Evolutionary conservation across 2,888 invertebrate genomes (phyloP).

Genomic region (Megaustenia siamemsis): DNA sequence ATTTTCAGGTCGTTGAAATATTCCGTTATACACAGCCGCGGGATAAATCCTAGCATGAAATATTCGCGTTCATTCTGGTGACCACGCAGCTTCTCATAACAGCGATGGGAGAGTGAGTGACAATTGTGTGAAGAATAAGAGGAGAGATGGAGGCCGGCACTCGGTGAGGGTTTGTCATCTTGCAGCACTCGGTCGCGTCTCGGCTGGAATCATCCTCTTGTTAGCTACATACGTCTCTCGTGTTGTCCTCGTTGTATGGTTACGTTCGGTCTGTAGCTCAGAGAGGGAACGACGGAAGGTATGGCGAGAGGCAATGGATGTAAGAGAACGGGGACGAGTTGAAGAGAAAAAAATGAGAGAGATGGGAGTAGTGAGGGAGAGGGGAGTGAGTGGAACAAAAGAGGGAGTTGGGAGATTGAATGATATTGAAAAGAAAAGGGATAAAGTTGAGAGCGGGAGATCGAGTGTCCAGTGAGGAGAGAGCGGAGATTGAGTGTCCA

Average conservation of each 20-base stretch:
- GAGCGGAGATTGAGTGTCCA: no score
- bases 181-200: background rate
- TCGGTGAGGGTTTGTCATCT: background rate
- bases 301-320: constrained; percentile 2
- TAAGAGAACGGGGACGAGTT: constrained; percentile 11
- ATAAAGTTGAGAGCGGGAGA: background rate
- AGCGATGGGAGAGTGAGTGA: background rate
- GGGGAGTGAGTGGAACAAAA: constrained; percentile 29
- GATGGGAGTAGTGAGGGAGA: constrained; percentile 39
- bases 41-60: no score
- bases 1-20: no score
- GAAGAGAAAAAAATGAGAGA: constrained; percentile 19
- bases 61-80: background rate
- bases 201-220: background rate
- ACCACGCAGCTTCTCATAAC: background rate
- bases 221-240: background rate
- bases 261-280: background rate
- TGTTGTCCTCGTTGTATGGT: background rate
- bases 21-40: no score
- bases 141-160: background rate
- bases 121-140: background rate
- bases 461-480: no score
- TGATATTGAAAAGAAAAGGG: background rate
- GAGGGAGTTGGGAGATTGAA: constrained; percentile 8
- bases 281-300: no score